phyloP scores from a whole-genome alignment of 2,113 vertebrate genomes.

The Phylloscopus whistleri region DNA sequence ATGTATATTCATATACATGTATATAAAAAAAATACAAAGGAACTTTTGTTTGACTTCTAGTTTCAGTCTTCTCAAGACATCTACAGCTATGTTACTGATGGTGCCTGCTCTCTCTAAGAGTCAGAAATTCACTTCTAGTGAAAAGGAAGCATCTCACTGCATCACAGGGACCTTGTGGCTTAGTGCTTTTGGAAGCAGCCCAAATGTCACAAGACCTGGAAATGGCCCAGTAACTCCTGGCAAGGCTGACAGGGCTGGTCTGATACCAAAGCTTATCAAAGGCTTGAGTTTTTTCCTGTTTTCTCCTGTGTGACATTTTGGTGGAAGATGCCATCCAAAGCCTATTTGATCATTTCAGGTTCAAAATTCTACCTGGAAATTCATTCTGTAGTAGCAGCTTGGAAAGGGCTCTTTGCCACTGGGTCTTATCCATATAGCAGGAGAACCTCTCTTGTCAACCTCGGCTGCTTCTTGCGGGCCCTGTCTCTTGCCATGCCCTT shows the following conservation, averaged over 20 bases:
- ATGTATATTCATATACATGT: constrained; percentile 4
- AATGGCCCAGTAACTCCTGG: background rate
- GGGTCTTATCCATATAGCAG: background rate
- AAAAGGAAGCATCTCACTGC: background rate
- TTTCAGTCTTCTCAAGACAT: background rate
- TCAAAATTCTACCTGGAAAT: background rate
- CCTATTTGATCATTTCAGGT: background rate
- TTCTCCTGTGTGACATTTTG: background rate
- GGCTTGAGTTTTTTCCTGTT: background rate
- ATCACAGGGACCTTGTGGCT: background rate
- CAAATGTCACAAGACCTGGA: background rate
- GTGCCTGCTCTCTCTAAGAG: background rate
- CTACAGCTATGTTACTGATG: background rate
- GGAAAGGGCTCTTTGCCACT: background rate
- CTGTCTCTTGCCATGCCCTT: background rate
- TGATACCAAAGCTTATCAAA: background rate
- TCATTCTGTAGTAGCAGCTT: background rate
- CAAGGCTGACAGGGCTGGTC: background rate
- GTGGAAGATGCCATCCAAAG: background rate
- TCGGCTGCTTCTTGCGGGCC: background rate
- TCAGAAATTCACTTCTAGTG: background rate
- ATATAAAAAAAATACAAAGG: background rate
- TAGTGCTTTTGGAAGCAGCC: background rate
- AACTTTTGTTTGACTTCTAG: background rate
- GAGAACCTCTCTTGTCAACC: background rate